A percentile compares a stretch with the other conserved stretches of the same genome.
Conservation (phyloP, 1,140 invertebrate species). For the Contarinia nasturtii region DNA sequence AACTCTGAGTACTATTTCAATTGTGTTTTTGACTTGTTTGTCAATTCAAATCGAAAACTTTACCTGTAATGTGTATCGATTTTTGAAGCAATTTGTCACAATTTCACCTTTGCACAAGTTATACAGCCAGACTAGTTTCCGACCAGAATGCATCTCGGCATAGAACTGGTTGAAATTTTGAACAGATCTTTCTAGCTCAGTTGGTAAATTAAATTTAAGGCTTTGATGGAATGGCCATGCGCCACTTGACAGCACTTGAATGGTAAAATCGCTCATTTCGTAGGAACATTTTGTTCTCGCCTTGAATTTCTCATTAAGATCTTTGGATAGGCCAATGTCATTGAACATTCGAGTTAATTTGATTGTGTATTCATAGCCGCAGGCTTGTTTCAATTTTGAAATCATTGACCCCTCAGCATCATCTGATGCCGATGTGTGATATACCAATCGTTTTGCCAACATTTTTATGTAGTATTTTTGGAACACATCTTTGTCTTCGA, state of each 20-base stretch:
- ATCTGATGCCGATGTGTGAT: slow-evolving; percentile 95
- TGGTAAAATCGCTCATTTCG: slow-evolving; percentile 72
- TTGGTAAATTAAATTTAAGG: slow-evolving; percentile 75
- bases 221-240: slow-evolving; percentile 97
- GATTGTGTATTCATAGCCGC: slow-evolving; percentile 98
- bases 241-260: slow-evolving; percentile 90
- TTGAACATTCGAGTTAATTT: slow-evolving; percentile 31
- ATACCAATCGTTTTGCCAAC: slow-evolving; percentile 90
- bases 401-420: slow-evolving; percentile 99
- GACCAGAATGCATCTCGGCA: slow-evolving; percentile 82
- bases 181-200: slow-evolving; percentile 84
- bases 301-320: slow-evolving; percentile 86
- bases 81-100: slow-evolving; percentile 87
- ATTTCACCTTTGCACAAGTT: slow-evolving; percentile 97
- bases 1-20: not conserved
- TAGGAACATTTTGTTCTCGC: slow-evolving; percentile 41
- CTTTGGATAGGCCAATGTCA: slow-evolving; percentile 95
- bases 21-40: not conserved
- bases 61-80: too few relatives aligned
- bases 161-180: slow-evolving; percentile 93
- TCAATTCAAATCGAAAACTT: not conserved
- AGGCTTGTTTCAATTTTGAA: slow-evolving; percentile 96
- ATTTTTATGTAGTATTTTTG: slow-evolving; percentile 99
- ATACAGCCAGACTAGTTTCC: slow-evolving; percentile 95
- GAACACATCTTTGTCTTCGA: slow-evolving; percentile 99